phyloP scores from a whole-genome alignment of 2,113 vertebrate species.

The Colius striatus region DNA sequence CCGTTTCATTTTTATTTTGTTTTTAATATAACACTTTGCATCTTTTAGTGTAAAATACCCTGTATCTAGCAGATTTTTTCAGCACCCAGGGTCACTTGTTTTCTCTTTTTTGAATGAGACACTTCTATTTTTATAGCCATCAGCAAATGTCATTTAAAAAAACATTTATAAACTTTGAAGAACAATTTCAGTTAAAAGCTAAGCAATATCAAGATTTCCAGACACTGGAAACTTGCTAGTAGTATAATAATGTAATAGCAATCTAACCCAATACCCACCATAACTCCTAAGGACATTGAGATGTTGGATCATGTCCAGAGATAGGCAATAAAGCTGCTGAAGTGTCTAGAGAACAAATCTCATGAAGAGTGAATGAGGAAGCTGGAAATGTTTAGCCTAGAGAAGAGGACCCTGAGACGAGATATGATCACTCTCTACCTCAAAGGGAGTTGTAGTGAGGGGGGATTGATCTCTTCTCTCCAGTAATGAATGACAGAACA shows the following conservation, averaged over 20 bases:
- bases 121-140: neutral
- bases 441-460: too few species aligned
- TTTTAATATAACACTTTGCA: neutral
- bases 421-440: too few species aligned
- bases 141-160: neutral
- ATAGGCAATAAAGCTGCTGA: too few species aligned
- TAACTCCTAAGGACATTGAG: neutral
- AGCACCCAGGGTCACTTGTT: neutral
- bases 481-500: too few species aligned
- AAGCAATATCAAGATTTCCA: neutral
- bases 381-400: too few species aligned
- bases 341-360: too few species aligned
- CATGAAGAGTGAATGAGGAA: too few species aligned
- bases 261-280: neutral
- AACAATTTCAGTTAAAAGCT: neutral
- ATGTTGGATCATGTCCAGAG: too few species aligned
- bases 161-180: neutral
- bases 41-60: neutral
- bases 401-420: too few species aligned
- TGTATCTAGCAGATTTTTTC: neutral
- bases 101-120: neutral
- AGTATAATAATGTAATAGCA: neutral
- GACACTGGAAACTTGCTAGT: neutral
- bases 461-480: too few species aligned
- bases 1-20: neutral